These are phyloP conservation scores for Mycogona germanica DNA, from an alignment of 2,888 invertebrate species.

Conservation along the genomic window DNA sequence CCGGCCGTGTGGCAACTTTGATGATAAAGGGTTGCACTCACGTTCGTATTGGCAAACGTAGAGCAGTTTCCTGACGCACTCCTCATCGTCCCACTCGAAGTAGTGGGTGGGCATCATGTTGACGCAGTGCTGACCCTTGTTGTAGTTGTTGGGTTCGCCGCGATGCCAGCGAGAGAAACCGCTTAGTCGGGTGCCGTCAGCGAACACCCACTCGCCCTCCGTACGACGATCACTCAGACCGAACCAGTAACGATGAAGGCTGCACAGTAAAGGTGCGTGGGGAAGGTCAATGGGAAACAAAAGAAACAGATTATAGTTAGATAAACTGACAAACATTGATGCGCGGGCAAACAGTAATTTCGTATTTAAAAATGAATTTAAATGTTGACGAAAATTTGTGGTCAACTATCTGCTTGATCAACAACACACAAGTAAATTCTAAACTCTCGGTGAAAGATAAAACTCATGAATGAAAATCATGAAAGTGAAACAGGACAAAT, in stretches of 20 bases:
- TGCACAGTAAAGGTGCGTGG: too few relatives aligned
- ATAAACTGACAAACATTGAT: not conserved
- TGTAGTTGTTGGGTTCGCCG: constrained; percentile 18
- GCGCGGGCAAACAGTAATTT: too few relatives aligned
- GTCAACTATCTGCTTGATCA: too few relatives aligned
- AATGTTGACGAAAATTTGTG: too few relatives aligned
- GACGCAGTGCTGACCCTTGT: constrained; percentile 16
- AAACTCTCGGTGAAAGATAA: too few relatives aligned
- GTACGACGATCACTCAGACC: constrained; percentile 14
- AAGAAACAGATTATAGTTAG: not conserved
- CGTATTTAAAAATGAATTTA: too few relatives aligned
- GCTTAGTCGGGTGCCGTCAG: constrained; percentile 13
- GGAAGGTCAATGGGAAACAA: not conserved
- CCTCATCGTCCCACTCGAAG: constrained; percentile 19
- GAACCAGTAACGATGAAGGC: constrained; percentile 19
- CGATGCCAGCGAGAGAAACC: constrained; percentile 15
- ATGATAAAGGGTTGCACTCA: constrained; percentile 3
- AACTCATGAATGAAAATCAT: too few relatives aligned
- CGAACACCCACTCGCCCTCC: constrained; percentile 15
- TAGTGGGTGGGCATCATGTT: constrained; percentile 10
- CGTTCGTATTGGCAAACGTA: constrained; percentile 18
- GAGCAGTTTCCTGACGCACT: constrained; percentile 10
- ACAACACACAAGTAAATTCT: too few relatives aligned
- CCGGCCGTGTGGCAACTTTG: not conserved
- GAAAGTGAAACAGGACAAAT: too few relatives aligned